Evolutionary conservation across 2,888 invertebrate species (phyloP), one percentile per base, ranked within the genome.

Genomic region (Apomyelois bistriatella): DNA sequence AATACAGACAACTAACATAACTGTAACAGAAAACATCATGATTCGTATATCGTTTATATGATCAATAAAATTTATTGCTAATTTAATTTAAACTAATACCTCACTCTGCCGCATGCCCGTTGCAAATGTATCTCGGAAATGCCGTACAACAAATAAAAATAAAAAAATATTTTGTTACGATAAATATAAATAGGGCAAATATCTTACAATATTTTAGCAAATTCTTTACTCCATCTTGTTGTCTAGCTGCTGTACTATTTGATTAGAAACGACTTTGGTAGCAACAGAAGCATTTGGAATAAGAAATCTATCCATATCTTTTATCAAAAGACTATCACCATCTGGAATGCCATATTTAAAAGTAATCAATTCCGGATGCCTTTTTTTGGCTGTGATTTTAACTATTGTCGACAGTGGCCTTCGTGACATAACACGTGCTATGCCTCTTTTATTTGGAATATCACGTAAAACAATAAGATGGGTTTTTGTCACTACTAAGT

Each of bases 311-410:
- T 98, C 98, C 95, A 97, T 95, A 79, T 98, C 98, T 67, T 89
- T 95, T 56, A 98, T 95, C 56, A 95, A 91, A 36, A 96, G 88
- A 41, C 93, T 93, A 68, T 96, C 95, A 47, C 95, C 96, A 74
- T 96, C 94, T 1, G 95, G 94, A 53, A 94, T 92, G 3, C 98
- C 98, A 79, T 99, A 99, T 79, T 98, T 98, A 81, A 99, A 99
- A 0, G 99, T 99, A 58, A 99, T 98, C 66, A 99, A 90, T 84
- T 99, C 98, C 0, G 99, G 98, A 78, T 97, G 96, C 53, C 95
- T 94, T 79, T 98, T 98, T 79, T 98, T 97, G 9, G 98, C 98
- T 0, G 99, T 99, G 58, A 99, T 99, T 90, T 97, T 98, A 7
- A 99, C 97, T 66, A 99, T 97, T 49, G 96, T 96, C 1, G 97